Percentiles rank a stretch among this genome's conserved stretches.
Conservation (phyloP, 35 echinoderm and acorn worm species). For the Heliocidaris erythrogramma region DNA sequence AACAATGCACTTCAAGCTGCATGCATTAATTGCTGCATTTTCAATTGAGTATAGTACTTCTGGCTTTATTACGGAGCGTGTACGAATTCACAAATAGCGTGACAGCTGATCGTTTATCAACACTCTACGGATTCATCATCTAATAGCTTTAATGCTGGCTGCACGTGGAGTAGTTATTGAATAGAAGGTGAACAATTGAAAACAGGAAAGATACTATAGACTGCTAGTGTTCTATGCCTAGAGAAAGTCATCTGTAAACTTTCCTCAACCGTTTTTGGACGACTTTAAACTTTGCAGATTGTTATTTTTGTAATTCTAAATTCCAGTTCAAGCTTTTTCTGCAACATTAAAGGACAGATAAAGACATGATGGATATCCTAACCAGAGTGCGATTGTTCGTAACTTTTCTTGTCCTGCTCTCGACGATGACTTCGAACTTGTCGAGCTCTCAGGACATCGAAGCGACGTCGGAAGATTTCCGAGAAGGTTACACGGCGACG, state of each 20-base stretch:
- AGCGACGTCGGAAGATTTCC: neutral
- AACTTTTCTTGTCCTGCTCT: neutral
- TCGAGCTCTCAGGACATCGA: neutral
- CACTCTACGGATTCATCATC: neutral
- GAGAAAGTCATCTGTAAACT: too few relatives aligned
- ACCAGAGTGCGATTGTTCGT: neutral
- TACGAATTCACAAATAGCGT: neutral
- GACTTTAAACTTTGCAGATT: too few relatives aligned
- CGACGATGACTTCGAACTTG: neutral
- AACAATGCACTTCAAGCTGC: neutral
- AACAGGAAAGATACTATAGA: too few relatives aligned
- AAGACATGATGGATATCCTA: neutral
- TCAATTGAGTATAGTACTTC: neutral
- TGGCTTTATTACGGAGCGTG: neutral
- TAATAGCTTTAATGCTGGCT: neutral
- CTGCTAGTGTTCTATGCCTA: too few relatives aligned
- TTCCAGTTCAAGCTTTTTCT: too few relatives aligned
- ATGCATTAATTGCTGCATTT: neutral
- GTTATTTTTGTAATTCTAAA: too few relatives aligned
- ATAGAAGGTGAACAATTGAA: too few relatives aligned
- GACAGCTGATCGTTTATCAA: neutral
- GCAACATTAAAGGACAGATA: too few relatives aligned
- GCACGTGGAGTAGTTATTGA: neutral
- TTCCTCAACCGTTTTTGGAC: too few relatives aligned
- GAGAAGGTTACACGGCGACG: constrained; percentile 9